Base-by-base conservation (phyloP, 2,888 invertebrate genomes). In the Marasmarcha lunaedactyla region DNA sequence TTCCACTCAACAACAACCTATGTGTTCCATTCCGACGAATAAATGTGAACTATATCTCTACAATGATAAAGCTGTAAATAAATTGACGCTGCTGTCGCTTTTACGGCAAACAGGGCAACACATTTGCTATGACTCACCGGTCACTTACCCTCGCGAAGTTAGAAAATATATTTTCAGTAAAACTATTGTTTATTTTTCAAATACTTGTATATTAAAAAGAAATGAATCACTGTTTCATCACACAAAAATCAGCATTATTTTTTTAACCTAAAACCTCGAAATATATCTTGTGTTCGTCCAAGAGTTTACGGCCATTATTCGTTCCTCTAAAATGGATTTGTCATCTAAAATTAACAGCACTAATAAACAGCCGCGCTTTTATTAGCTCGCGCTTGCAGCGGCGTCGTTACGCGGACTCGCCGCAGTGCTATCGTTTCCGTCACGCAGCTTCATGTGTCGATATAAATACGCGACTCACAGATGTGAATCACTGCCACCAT, bases 71-170 rank as follows among this genome's bases (percentile, higher is more conserved):
- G 52, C 41, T 26, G 27, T 25, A 42, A 45, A 50, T 43, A 14
- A 7, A 4, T 7, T 11, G 9, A 7, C n/a, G 27, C 13, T 33
- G 27, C 44, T 46, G 33, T 1, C 4, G 20, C 1, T 14, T 27
- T 35, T 40, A 40, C 20, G 13, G 35, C 11, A 7, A 14, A 41
- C 36, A 38, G 20, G 15, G 35, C 14, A 10, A 25, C 30, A 38
- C 43, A 42, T 38, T 15, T 42, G 41, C 46, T 10, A 44, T 71
- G 72, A 72, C 54, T 71, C 72, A 71, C 54, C 67, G 71, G 71
- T 72, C 71, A 65, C 67, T 71, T 72, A 72, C 71, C 71, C 69
- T 66, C 57, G 57, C 61, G 55, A 47, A 54, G 64, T 59, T 54
- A 56, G 62, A 63, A 71, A 70, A 70, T 68, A 65, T 53, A 59